These are phyloP conservation scores for Vulpes ferrilata DNA, from an alignment of 2,113 vertebrate genomes.

Conservation along the genomic window DNA sequence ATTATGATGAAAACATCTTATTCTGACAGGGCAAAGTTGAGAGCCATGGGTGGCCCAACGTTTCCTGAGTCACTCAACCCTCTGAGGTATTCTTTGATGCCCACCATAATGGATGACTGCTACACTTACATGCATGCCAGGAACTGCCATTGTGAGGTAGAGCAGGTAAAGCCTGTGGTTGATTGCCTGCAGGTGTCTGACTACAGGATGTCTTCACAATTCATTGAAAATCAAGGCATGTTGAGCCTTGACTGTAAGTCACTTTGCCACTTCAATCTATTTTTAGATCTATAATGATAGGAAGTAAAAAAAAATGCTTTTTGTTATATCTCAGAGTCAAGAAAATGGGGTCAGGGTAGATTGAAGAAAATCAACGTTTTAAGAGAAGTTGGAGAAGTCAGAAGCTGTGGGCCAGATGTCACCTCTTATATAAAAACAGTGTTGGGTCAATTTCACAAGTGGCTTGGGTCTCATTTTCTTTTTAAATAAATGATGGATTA, in stretches of 20 bases:
- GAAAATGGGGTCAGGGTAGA: not conserved
- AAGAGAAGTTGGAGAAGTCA: not conserved
- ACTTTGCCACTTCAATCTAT: not conserved
- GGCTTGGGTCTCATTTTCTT: not conserved
- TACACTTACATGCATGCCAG: not conserved
- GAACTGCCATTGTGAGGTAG: not conserved
- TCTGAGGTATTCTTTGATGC: not conserved
- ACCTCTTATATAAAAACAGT: not conserved
- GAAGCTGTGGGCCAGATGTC: not conserved
- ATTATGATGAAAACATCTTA: not conserved
- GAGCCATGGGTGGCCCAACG: not conserved
- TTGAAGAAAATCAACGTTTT: not conserved
- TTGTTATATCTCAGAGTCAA: not conserved
- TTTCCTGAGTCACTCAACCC: not conserved
- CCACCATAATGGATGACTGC: no score
- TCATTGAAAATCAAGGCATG: not conserved
- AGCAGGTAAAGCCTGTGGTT: not conserved
- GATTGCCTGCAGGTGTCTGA: conserved; percentile 26
- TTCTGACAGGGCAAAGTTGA: not conserved
- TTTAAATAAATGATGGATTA: not conserved
- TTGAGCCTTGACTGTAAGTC: not conserved
- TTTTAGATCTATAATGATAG: not conserved
- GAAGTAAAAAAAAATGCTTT: not conserved
- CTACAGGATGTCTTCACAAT: not conserved
- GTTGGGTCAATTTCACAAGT: not conserved